Evolutionary conservation across 2,888 invertebrate genomes (phyloP).

Genomic region (Mythimna impura): DNA sequence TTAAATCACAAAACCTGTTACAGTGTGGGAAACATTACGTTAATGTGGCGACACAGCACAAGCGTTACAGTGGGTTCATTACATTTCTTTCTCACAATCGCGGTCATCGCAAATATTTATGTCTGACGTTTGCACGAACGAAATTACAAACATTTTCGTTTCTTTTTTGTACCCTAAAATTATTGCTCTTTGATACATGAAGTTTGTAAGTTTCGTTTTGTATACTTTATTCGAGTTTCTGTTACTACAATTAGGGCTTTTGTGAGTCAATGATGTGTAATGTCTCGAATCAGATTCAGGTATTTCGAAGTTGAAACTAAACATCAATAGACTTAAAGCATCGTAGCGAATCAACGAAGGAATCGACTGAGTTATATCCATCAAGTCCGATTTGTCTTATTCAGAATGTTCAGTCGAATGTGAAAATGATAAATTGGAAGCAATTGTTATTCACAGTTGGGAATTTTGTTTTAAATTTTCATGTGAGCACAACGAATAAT

Average conservation of each 20-base stretch:
- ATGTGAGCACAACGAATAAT: not conserved
- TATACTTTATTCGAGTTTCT: not conserved
- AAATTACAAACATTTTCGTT: not conserved
- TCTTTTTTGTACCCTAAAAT: not conserved
- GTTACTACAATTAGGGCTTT: conserved; percentile 11
- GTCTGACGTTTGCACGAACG: not conserved
- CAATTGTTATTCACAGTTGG: conserved; percentile 51
- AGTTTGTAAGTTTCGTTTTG: not conserved
- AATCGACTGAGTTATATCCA: conserved; percentile 35
- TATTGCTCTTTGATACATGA: not conserved
- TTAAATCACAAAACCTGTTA: conserved; percentile 66
- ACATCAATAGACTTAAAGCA: conserved; percentile 30
- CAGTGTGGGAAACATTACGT: conserved; percentile 69
- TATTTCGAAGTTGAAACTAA: conserved; percentile 37
- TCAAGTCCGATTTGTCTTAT: conserved; percentile 61
- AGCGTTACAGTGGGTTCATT: conserved; percentile 59
- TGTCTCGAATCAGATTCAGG: conserved; percentile 33
- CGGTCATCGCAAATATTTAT: conserved; percentile 25
- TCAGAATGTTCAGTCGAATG: conserved; percentile 66
- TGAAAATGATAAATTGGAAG: conserved; percentile 69
- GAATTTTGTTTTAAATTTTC: conserved; percentile 56
- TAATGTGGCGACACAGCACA: conserved; percentile 62
- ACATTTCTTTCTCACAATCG: conserved; percentile 47
- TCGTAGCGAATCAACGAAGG: conserved; percentile 37
- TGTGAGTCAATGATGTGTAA: conserved; percentile 22